Conservation (phyloP, 2,113 vertebrate genomes). For the Camelus bactrianus region DNA sequence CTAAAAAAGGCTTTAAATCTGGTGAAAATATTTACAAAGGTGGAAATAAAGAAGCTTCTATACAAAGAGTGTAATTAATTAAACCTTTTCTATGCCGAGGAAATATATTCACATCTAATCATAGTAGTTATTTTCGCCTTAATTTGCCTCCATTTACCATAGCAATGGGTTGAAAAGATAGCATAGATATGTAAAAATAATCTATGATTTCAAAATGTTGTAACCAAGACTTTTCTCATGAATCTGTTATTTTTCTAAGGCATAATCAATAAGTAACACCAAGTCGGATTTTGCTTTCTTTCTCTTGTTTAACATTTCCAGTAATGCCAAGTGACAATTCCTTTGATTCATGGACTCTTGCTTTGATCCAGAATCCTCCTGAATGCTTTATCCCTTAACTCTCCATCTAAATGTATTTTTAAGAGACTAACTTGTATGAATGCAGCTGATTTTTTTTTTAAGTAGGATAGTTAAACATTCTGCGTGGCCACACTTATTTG, state of each 20-base stretch:
- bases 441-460: neutral
- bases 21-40: constrained; percentile 12
- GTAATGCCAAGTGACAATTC: constrained; percentile 14
- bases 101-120: constrained; percentile 42
- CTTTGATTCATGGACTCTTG: constrained; percentile 25
- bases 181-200: constrained; percentile 1
- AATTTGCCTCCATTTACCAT: neutral
- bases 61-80: constrained; percentile 27
- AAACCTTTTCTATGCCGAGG: neutral
- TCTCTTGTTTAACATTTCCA: constrained; percentile 61
- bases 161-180: constrained; percentile 1
- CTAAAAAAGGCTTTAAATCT: neutral
- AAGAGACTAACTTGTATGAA: constrained; percentile 7
- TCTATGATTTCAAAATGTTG: constrained; percentile 29
- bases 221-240: neutral
- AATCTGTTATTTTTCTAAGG: neutral
- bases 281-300: constrained; percentile 69
- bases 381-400: constrained; percentile 22
- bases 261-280: constrained; percentile 64
- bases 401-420: constrained; percentile 25
- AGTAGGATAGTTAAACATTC: constrained; percentile 42
- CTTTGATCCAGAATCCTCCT: constrained; percentile 7
- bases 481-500: neutral
- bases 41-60: constrained; percentile 9
- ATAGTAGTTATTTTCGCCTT: neutral